Evolutionary conservation across 2,113 vertebrate species (phyloP).

Genomic region (Nannobrachium achirus): DNA sequence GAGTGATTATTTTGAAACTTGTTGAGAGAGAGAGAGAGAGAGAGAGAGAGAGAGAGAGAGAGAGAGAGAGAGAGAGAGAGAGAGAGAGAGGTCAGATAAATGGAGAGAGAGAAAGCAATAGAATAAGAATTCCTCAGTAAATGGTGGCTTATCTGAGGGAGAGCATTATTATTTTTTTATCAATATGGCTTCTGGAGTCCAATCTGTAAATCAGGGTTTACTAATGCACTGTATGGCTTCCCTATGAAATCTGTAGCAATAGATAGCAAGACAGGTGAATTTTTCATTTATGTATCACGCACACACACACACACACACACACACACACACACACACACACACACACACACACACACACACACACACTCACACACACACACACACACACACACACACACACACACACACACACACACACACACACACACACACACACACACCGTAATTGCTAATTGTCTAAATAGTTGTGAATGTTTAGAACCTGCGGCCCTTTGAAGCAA

Average conservation of each 20-base stretch:
- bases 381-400: background rate
- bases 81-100: no score
- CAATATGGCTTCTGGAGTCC: conserved; percentile 31
- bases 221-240: background rate
- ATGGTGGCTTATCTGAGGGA: conserved; percentile 26
- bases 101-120: conserved; percentile 37
- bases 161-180: conserved; percentile 31
- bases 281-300: background rate
- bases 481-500: conserved; percentile 59
- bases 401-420: background rate
- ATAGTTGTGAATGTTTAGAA: conserved; percentile 69
- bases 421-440: conserved; percentile 1
- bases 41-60: conserved; percentile 43
- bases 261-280: background rate
- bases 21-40: conserved; percentile 45
- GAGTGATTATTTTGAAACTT: no score
- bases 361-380: conserved; percentile 4
- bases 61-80: conserved; percentile 10
- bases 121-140: conserved; percentile 40
- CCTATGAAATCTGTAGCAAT: background rate
- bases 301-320: conserved; percentile 21
- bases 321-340: conserved; percentile 20
- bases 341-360: conserved; percentile 9
- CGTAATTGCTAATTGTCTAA: conserved; percentile 61
- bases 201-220: background rate